phyloP scores from a whole-genome alignment of 2,888 invertebrate genomes.

The Drosophila pegasa region DNA sequence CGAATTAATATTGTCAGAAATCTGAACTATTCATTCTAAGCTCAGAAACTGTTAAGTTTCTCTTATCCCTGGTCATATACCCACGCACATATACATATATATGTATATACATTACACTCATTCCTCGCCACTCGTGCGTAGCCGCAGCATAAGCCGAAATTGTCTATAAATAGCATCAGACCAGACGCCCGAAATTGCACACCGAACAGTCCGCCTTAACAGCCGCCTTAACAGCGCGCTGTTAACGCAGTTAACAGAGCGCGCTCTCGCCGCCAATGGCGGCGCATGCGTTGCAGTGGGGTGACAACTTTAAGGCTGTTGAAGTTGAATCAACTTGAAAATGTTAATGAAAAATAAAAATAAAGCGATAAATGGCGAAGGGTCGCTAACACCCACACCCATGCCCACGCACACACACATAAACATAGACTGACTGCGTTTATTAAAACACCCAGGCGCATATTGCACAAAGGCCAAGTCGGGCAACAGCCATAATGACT shows the following conservation, averaged over 20 bases:
- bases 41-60: not conserved
- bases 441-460: constrained; percentile 71
- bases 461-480: constrained; percentile 60
- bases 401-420: constrained; percentile 15
- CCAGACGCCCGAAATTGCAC: constrained; percentile 47
- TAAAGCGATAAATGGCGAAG: constrained; percentile 62
- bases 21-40: not conserved
- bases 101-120: not conserved
- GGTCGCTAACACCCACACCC: constrained; percentile 37
- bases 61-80: constrained; percentile 18
- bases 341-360: constrained; percentile 74
- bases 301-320: constrained; percentile 48
- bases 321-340: constrained; percentile 62
- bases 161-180: constrained; percentile 57
- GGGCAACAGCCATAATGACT: constrained; percentile 26
- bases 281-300: constrained; percentile 64
- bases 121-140: not conserved
- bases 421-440: constrained; percentile 50
- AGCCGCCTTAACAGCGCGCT: constrained; percentile 23
- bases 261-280: constrained; percentile 22
- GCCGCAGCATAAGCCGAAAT: constrained; percentile 41
- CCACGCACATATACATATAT: not conserved
- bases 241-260: constrained; percentile 37
- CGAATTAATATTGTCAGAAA: not conserved
- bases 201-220: constrained; percentile 19